phyloP scores from a whole-genome alignment of 1,140 invertebrate genomes.

The Luehdorfia chinensis region DNA sequence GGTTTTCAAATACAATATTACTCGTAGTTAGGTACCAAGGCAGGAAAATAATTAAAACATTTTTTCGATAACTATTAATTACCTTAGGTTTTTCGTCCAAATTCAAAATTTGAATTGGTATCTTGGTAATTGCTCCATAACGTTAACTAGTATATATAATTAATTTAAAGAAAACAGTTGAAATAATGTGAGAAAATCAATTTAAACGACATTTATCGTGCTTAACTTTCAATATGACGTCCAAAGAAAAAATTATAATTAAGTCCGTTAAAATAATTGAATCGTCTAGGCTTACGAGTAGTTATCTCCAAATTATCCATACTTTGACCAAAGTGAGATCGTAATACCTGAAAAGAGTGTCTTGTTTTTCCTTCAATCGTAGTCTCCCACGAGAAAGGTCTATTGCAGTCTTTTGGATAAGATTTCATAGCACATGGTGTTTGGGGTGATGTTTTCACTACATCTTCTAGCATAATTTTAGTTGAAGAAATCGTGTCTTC shows the following conservation, averaged over 20 bases:
- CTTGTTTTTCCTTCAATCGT: conserved; percentile 54
- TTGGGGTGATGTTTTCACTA: not conserved
- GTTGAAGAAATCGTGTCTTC: not conserved
- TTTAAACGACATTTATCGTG: too few species aligned
- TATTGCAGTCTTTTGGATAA: conserved; percentile 43
- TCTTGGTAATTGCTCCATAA: too few species aligned
- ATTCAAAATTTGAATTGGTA: too few species aligned
- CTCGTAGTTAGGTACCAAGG: too few species aligned
- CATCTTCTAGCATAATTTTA: not conserved
- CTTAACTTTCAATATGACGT: conserved; percentile 27
- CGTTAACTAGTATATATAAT: too few species aligned
- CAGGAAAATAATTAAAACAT: too few species aligned
- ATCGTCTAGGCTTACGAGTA: conserved; percentile 35
- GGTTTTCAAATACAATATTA: too few species aligned
- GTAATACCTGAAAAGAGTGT: conserved; percentile 58
- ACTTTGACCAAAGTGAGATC: conserved; percentile 37
- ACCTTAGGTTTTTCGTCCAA: too few species aligned
- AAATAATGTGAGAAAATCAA: too few species aligned
- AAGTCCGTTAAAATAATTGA: conserved; percentile 17
- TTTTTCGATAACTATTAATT: too few species aligned
- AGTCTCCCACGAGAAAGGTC: conserved; percentile 54
- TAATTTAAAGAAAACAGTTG: too few species aligned
- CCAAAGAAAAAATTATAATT: conserved; percentile 31
- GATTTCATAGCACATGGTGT: conserved; percentile 12
- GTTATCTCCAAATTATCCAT: conserved; percentile 37